Evolutionary conservation across 2,797 vertebrate species (phyloP).

Genomic region (Anniella stebbinsi): DNA sequence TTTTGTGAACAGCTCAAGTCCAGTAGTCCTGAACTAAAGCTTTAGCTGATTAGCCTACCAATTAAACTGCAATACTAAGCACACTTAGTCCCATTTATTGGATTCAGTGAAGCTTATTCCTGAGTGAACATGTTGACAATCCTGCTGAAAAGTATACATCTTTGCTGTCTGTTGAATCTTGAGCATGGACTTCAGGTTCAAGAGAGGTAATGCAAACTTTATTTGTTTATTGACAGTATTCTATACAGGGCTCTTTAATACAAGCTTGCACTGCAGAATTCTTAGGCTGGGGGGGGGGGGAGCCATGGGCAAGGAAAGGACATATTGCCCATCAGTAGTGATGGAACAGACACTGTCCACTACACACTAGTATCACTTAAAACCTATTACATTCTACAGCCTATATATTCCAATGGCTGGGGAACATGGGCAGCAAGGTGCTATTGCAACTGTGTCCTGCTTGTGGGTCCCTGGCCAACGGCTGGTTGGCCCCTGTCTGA

Average conservation of each 20-base stretch:
- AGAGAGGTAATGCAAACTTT: neutral
- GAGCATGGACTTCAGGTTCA: neutral
- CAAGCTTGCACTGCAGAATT: neutral
- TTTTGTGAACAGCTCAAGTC: neutral
- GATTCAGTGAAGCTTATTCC: neutral
- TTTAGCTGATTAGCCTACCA: neutral
- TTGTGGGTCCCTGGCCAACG: too few relatives aligned
- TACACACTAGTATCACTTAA: neutral
- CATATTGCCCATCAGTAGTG: neutral
- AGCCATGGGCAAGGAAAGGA: neutral
- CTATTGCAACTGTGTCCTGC: too few relatives aligned
- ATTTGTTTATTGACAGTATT: too few relatives aligned
- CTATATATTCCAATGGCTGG: too few relatives aligned
- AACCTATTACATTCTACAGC: neutral
- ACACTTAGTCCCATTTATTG: neutral
- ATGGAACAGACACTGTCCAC: too few relatives aligned
- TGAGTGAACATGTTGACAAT: neutral
- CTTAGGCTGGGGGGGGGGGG: neutral
- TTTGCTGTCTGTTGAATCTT: neutral
- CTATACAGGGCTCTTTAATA: neutral
- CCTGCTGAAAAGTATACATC: neutral
- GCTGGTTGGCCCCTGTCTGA: too few relatives aligned
- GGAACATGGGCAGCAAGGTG: too few relatives aligned
- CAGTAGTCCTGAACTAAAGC: neutral
- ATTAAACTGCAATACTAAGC: neutral